Evolutionary conservation across 2,113 vertebrate genomes (phyloP).

Genomic region (Drymodes brunneopygia): DNA sequence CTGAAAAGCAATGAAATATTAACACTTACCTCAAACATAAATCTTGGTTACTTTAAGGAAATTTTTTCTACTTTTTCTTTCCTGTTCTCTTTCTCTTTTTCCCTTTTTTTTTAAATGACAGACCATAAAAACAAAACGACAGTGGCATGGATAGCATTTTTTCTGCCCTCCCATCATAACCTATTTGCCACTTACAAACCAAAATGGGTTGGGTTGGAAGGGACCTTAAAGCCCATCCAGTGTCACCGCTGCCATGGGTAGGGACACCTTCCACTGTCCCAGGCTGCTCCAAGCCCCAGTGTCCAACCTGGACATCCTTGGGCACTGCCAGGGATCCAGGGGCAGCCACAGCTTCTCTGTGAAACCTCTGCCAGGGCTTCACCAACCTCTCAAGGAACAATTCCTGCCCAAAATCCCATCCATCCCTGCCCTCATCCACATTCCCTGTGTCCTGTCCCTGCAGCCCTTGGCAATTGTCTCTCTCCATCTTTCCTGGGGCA

Average conservation of each 20-base stretch:
- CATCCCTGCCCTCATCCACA: accelerated
- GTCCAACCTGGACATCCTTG: background rate
- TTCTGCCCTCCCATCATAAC: background rate
- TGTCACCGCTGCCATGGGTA: background rate
- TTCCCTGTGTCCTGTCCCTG: background rate
- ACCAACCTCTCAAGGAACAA: background rate
- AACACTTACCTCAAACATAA: background rate
- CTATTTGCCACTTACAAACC: background rate
- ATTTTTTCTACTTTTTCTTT: background rate
- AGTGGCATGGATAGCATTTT: background rate
- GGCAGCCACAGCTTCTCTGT: background rate
- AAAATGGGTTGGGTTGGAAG: background rate
- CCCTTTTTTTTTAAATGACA: background rate
- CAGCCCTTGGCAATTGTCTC: background rate
- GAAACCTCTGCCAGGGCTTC: accelerated
- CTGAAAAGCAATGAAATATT: background rate
- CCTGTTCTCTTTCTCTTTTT: background rate
- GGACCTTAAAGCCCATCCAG: accelerated
- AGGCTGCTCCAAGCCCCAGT: background rate
- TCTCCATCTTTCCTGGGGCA: background rate
- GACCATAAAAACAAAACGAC: background rate
- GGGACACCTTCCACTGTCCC: background rate
- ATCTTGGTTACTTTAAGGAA: background rate
- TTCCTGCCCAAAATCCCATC: background rate
- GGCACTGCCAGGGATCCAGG: background rate